These are phyloP conservation scores for Flabesymbios commensalis DNA, from an alignment of 2,888 invertebrate species.

Conservation along the genomic window DNA sequence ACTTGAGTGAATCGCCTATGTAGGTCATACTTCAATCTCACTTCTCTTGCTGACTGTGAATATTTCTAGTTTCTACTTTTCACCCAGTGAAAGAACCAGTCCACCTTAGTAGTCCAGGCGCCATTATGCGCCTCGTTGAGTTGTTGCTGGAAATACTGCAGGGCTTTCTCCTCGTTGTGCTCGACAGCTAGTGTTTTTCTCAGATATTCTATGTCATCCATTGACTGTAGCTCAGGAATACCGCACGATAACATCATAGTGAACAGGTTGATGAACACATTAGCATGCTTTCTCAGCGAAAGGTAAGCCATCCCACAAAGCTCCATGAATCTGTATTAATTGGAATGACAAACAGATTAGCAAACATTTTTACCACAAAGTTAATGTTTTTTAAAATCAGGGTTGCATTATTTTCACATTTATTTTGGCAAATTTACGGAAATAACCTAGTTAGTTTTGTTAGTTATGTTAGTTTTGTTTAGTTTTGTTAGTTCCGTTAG, in stretches of 20 bases:
- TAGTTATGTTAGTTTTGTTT: no score
- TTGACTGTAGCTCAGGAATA: slow-evolving; percentile 67
- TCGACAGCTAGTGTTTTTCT: slow-evolving; percentile 28
- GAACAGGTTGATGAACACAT: slow-evolving; percentile 68
- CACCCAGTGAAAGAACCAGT: slow-evolving; percentile 68
- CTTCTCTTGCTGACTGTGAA: no score
- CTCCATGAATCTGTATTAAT: slow-evolving; percentile 63
- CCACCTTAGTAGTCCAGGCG: slow-evolving; percentile 68
- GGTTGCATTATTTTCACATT: no score
- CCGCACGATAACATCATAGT: slow-evolving; percentile 69
- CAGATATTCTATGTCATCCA: slow-evolving; percentile 65
- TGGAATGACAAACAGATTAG: no score
- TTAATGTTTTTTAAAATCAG: no score
- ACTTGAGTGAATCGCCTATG: no score
- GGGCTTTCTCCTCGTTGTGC: slow-evolving; percentile 62
- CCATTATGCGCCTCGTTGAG: slow-evolving; percentile 67
- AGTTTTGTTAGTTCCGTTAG: no score
- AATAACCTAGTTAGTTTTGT: no score
- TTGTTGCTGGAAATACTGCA: slow-evolving; percentile 65
- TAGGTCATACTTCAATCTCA: no score
- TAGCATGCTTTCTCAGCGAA: slow-evolving; percentile 65
- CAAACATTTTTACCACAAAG: no score
- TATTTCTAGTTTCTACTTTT: slow-evolving; percentile 27
- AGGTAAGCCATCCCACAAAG: slow-evolving; percentile 67
- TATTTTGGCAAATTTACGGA: no score